Evolutionary conservation across 2,113 vertebrate species (phyloP).

Genomic region (Catharus minimus): DNA sequence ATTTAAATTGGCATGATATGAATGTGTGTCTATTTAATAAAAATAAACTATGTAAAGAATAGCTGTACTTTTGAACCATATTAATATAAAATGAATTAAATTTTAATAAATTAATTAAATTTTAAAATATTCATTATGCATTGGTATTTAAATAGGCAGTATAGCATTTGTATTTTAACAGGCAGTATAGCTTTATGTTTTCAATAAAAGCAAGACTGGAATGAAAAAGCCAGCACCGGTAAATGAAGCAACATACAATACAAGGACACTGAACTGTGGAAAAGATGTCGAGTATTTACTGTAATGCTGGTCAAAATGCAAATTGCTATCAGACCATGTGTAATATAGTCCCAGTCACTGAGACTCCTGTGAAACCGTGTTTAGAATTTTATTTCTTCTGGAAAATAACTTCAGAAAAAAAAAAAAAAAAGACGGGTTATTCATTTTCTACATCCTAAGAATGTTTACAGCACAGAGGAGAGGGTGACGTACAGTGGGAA

Average conservation of each 20-base stretch:
- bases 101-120: background rate
- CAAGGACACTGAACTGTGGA: background rate
- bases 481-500: slow-evolving; percentile 26
- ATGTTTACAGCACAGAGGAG: slow-evolving; percentile 36
- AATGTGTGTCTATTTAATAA: background rate
- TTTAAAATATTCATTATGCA: background rate
- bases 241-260: background rate
- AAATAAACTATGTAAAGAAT: background rate
- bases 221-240: background rate
- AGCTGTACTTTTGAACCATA: background rate
- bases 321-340: background rate
- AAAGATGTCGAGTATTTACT: background rate
- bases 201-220: background rate
- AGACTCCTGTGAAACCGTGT: background rate
- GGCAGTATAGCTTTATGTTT: background rate
- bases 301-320: background rate
- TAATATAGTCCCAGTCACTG: background rate
- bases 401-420: slow-evolving; percentile 29
- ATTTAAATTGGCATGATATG: background rate
- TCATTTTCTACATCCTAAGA: slow-evolving; percentile 14
- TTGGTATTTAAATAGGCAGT: slow-evolving; percentile 28
- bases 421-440: background rate
- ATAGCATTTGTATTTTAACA: slow-evolving; percentile 22
- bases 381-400: background rate
- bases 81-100: background rate